Conservation (phyloP, 2,113 vertebrate species). For the Gymnorhina tibicen region DNA sequence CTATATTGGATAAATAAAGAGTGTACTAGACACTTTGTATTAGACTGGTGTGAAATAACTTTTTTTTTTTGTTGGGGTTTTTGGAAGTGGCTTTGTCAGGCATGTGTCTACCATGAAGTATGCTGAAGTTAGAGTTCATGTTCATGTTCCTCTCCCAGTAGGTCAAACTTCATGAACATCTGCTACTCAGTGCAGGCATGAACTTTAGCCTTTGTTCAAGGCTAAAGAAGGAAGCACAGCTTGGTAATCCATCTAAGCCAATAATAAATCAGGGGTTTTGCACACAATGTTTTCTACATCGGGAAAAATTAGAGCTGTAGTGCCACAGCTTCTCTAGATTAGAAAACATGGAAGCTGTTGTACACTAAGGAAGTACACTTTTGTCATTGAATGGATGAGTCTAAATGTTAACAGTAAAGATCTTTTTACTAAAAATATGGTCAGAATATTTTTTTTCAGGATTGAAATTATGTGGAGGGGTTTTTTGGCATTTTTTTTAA, state of each 20-base stretch:
- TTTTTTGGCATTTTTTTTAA: background rate
- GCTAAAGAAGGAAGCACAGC: slow-evolving; percentile 46
- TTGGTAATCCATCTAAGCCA: slow-evolving; percentile 54
- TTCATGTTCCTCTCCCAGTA: slow-evolving; percentile 38
- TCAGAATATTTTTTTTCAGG: background rate
- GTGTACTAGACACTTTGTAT: background rate
- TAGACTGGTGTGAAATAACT: background rate
- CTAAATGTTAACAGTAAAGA: background rate
- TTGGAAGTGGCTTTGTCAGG: background rate
- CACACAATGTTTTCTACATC: background rate
- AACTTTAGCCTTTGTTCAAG: slow-evolving; percentile 51
- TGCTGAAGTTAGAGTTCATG: slow-evolving; percentile 29
- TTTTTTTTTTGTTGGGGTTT: background rate
- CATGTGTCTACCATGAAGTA: background rate
- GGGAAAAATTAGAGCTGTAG: background rate
- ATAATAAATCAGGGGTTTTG: slow-evolving; percentile 33
- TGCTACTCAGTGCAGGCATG: slow-evolving; percentile 41
- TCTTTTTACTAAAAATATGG: background rate
- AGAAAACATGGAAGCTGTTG: background rate
- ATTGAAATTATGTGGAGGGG: background rate
- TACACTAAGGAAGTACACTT: background rate
- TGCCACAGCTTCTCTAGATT: background rate
- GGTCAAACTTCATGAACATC: slow-evolving; percentile 50
- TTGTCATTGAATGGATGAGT: background rate
- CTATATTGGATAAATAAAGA: background rate